A percentile compares a stretch with the other conserved stretches of the same genome.
These are phyloP conservation scores for Protobothrops flavoviridis DNA, from an alignment of 2,113 vertebrate species.

Conservation along the genomic window DNA sequence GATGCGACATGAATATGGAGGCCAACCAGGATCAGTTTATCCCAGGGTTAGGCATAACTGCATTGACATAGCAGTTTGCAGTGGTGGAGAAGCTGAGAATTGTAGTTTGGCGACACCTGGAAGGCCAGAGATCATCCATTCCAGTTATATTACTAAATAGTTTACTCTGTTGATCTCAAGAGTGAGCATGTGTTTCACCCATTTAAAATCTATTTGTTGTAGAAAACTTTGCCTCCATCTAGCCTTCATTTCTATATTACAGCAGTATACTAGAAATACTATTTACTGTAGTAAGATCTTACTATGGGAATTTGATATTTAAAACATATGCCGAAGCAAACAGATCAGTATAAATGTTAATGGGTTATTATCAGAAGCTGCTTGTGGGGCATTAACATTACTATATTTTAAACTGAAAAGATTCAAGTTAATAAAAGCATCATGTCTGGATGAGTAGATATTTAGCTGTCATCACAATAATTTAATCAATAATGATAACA, in stretches of 20 bases:
- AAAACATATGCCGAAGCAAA: neutral
- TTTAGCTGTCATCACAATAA: neutral
- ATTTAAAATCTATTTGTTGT: neutral
- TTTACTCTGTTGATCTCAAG: neutral
- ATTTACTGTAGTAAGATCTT: neutral
- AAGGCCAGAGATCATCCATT: neutral
- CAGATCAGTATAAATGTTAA: neutral
- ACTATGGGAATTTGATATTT: slow-evolving; percentile 5
- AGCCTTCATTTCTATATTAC: neutral
- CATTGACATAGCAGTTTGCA: neutral
- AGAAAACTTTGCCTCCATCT: neutral
- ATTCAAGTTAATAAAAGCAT: neutral
- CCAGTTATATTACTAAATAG: neutral
- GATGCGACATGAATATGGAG: neutral
- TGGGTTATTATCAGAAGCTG: neutral
- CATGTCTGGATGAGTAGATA: neutral
- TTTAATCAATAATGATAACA: neutral
- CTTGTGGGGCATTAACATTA: neutral
- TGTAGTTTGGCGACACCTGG: neutral
- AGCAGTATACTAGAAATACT: neutral
- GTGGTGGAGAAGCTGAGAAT: neutral
- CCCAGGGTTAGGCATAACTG: neutral
- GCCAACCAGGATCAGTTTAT: neutral
- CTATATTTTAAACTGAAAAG: neutral
- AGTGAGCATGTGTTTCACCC: neutral